phyloP scores from a whole-genome alignment of 2,888 invertebrate species.

The Lasioglossum vierecki region DNA sequence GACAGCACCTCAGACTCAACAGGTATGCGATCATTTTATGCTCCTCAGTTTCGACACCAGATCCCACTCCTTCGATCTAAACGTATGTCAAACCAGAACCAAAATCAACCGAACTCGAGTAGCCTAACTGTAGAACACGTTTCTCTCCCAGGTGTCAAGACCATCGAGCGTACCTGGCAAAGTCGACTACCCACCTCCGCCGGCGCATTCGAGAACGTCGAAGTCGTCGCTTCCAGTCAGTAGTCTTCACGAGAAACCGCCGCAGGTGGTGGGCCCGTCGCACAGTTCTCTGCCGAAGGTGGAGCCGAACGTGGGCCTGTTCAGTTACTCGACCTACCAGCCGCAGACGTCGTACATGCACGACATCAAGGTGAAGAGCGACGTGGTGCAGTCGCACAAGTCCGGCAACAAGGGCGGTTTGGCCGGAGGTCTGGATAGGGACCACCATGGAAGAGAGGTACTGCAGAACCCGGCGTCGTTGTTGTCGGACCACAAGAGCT shows the following conservation, averaged over 20 bases:
- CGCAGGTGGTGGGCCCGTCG: constrained; percentile 67
- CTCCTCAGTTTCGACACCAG: background rate
- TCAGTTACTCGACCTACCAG: constrained; percentile 88
- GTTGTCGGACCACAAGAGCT: constrained; percentile 89
- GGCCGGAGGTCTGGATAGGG: constrained; percentile 82
- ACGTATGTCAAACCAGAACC: background rate
- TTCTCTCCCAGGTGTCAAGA: constrained; percentile 75
- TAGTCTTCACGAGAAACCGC: constrained; percentile 78
- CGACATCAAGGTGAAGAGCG: constrained; percentile 88
- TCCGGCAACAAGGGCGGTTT: constrained; percentile 80
- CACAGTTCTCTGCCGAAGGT: constrained; percentile 85
- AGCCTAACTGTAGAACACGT: background rate
- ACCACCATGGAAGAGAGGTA: constrained; percentile 80
- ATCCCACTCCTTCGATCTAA: background rate
- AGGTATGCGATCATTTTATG: constrained; percentile 69
- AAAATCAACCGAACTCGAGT: background rate
- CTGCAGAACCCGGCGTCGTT: constrained; percentile 89
- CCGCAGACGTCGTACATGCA: constrained; percentile 84
- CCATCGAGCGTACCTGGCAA: constrained; percentile 82
- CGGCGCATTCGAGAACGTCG: constrained; percentile 84
- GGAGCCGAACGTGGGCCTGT: constrained; percentile 89
- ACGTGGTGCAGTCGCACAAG: constrained; percentile 79
- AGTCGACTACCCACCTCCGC: constrained; percentile 82
- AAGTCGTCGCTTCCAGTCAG: constrained; percentile 82
- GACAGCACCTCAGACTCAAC: constrained; percentile 79